Evolutionary conservation across 2,888 invertebrate genomes (phyloP), one percentile per base, ranked within the genome.

Genomic region (Colostygia pectinataria): DNA sequence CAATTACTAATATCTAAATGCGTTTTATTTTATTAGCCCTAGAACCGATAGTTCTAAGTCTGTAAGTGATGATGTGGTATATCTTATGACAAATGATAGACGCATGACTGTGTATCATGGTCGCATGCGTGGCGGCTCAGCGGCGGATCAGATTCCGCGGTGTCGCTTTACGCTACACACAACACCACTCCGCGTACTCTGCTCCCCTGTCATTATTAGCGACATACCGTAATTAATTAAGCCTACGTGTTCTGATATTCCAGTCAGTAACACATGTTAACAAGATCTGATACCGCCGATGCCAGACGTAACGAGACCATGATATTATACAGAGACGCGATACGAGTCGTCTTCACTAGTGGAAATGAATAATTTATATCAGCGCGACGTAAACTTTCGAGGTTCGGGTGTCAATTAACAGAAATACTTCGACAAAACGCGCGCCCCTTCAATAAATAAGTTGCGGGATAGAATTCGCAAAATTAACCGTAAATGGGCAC

Each of bases 381-480:
- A 68, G 56, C 58, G 62, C 64, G 68, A 67, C 61, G 69, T 66
- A 67, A 70, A 77, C 67, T 77, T 71, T 53, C 59, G 65, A 66
- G 68, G 63, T 70, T 69, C 67, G 67, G 74, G 66, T 78, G 76
- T 78, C 77, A 83, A 83, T 83, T 83, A 81, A 74, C 72, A 65
- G 73, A 80, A 81, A 77, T 80, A 82, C 83, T 83, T 73, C 34
- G 15, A 69, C 66, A 65, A 68, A 74, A 75, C 47, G 49, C 45
- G 57, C 74, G 66, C 76, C 77, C 73, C 65, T 71, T 69, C 69
- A 77, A 79, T 80, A 79, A 81, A 79, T 77, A 75, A 80, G 71
- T 79, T 76, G 70, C 67, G 74, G 71, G 80, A 82, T 83, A 78
- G 77, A 79, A 84, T 83, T 81, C 64, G 73, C 76, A 69, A 80